phyloP scores from a whole-genome alignment of 2,797 vertebrate genomes.

The Champsocephalus gunnari region DNA sequence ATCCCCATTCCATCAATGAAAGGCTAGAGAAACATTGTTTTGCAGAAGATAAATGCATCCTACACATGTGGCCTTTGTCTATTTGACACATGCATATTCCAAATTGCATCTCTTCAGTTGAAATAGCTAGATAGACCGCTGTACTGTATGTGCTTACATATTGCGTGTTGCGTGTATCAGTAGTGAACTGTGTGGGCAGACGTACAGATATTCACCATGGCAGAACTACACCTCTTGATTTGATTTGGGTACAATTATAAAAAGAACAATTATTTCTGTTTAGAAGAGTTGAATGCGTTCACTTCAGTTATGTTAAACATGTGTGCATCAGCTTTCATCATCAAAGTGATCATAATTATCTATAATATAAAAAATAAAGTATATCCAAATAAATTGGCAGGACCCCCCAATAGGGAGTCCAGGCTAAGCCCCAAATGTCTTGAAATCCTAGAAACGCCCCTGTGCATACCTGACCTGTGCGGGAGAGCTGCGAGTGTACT shows the following conservation, averaged over 20 bases:
- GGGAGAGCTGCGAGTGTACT: too few species aligned
- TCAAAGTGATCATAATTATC: constrained; percentile 1
- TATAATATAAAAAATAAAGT: constrained; percentile 2
- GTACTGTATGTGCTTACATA: not conserved
- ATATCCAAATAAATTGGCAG: too few species aligned
- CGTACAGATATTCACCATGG: constrained; percentile 20
- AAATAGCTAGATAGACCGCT: constrained; percentile 26
- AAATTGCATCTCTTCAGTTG: constrained; percentile 39
- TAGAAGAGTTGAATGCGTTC: constrained; percentile 21
- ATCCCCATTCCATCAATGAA: constrained; percentile 71
- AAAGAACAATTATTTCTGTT: constrained; percentile 34
- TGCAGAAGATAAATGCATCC: constrained; percentile 59
- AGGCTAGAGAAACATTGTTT: constrained; percentile 71
- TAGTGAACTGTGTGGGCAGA: constrained; percentile 56
- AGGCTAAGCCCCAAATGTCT: too few species aligned
- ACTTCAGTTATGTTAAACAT: constrained; percentile 9
- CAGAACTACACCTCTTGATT: constrained; percentile 47
- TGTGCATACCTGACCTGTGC: too few species aligned
- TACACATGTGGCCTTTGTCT: constrained; percentile 47
- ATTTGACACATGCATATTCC: constrained; percentile 46
- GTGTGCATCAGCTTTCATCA: constrained; percentile 13
- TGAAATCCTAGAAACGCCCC: too few species aligned
- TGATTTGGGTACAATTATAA: constrained; percentile 43
- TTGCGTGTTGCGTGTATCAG: constrained; percentile 31
- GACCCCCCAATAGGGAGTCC: too few species aligned